Evolutionary conservation across 2,888 invertebrate genomes (phyloP).

Genomic region (Eupithecia subumbrata): DNA sequence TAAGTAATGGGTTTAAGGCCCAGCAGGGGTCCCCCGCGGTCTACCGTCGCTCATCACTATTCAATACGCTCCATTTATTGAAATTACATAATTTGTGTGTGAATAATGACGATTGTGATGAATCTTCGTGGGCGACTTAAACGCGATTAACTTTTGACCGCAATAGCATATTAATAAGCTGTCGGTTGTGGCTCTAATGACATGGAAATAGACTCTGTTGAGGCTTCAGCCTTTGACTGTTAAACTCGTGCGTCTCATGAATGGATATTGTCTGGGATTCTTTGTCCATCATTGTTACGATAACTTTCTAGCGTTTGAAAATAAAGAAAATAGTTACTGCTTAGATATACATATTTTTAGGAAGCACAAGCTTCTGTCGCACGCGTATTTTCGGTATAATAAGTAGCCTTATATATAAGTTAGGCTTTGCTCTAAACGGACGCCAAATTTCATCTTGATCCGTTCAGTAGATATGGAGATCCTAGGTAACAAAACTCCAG

Average conservation of each 20-base stretch:
- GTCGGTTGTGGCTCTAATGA: conserved; percentile 72
- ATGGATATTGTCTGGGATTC: conserved; percentile 52
- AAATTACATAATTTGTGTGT: conserved; percentile 85
- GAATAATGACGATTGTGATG: conserved; percentile 84
- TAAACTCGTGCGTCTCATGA: conserved; percentile 54
- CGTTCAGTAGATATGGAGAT: no score
- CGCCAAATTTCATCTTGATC: no score
- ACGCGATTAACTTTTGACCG: conserved; percentile 84
- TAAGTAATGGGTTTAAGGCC: conserved; percentile 51
- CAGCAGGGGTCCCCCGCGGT: conserved; percentile 73
- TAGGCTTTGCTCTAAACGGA: no score
- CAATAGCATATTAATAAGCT: conserved; percentile 77
- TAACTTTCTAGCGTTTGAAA: background rate
- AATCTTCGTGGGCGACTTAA: conserved; percentile 84
- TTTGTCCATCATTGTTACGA: conserved; percentile 36
- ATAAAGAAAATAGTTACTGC: no score
- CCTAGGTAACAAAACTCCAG: no score
- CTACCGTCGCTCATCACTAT: conserved; percentile 83
- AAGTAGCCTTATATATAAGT: no score
- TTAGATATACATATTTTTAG: no score
- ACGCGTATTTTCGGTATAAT: no score
- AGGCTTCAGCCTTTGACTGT: conserved; percentile 55
- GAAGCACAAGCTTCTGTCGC: no score
- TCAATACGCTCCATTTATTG: conserved; percentile 84
- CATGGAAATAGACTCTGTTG: conserved; percentile 69